Percentiles rank a stretch among this genome's conserved stretches.
Conservation (phyloP, 1,140 invertebrate genomes). For the Chrysoperla carnea region DNA sequence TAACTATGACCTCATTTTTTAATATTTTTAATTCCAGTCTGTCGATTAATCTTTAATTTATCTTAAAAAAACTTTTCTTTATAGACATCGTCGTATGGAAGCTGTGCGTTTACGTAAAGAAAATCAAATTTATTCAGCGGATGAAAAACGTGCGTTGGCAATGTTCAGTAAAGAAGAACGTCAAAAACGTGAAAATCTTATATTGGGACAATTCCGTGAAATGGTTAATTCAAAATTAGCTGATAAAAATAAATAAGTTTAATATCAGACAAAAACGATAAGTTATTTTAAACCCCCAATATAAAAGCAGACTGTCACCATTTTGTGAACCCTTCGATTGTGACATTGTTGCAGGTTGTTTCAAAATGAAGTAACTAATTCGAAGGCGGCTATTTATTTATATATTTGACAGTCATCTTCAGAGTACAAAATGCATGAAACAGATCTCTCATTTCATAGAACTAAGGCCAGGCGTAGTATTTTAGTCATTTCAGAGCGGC, state of each 20-base stretch:
- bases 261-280: not conserved
- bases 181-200: slow-evolving; percentile 88
- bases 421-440: no score
- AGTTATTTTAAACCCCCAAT: no score
- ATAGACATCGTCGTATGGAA: slow-evolving; percentile 95
- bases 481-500: no score
- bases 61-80: slow-evolving; percentile 15
- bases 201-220: slow-evolving; percentile 86
- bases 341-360: not conserved
- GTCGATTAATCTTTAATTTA: no score
- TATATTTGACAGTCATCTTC: no score
- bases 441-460: no score
- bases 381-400: no score
- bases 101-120: slow-evolving; percentile 98
- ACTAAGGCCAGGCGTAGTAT: no score
- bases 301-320: no score
- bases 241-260: slow-evolving; percentile 28
- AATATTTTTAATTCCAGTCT: no score
- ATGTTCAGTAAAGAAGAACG: slow-evolving; percentile 98
- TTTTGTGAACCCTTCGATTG: no score
- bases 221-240: slow-evolving; percentile 61
- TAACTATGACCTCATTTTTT: no score
- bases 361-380: not conserved
- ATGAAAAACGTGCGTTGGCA: slow-evolving; percentile 93
- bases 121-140: slow-evolving; percentile 98